Evolutionary conservation across 1,140 invertebrate genomes (phyloP), one percentile per base, ranked within the genome.

Genomic region (Schlechtendalia chinensis): DNA sequence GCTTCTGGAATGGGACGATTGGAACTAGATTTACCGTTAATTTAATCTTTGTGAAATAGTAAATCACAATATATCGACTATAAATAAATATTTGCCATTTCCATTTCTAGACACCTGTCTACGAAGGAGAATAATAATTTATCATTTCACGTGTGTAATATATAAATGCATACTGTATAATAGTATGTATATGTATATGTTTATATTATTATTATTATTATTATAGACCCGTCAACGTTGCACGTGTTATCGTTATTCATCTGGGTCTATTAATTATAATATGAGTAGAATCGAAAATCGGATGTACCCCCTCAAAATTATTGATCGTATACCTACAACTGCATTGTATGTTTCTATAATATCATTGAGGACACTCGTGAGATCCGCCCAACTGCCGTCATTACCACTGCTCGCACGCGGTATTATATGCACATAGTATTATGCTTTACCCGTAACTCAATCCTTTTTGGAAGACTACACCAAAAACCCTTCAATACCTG

Each of bases 71-170:
- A 59, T 27, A 75, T 58, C 12, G 54, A 5, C 22, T 29, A 59
- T 77, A 77, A 59, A 77, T 77, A 58, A 59, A 58, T 77, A 59
- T 77, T 77, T 22, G 72, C 5, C 22, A 39, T 50, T 24, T 24
- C 29, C 22, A 59, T 39, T 72, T n/a, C 50, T 56, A 19, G 27
- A 59, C 72, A 77, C 56, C 32, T 58, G 72, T 58, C 72, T 16
- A 6, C 17, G 47, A 8, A 4, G 67, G 3, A n/a, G n/a, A 50
- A 1, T 29, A 19, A 54, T 72, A 19, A 72, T 72, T 72, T n/a
- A 54, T 72, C 27, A 54, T 32, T 53, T 54, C 12, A 8, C 22
- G 22, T 0, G 45, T 10, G 45, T 17, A 50, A 69, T 69, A 50
- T 50, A 69, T n/a, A n/a, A n/a, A n/a, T 69, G 24, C 22, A 50